These are phyloP conservation scores for Acrossocheilus wenchowensis DNA, from an alignment of 2,797 vertebrate species.

Conservation along the genomic window DNA sequence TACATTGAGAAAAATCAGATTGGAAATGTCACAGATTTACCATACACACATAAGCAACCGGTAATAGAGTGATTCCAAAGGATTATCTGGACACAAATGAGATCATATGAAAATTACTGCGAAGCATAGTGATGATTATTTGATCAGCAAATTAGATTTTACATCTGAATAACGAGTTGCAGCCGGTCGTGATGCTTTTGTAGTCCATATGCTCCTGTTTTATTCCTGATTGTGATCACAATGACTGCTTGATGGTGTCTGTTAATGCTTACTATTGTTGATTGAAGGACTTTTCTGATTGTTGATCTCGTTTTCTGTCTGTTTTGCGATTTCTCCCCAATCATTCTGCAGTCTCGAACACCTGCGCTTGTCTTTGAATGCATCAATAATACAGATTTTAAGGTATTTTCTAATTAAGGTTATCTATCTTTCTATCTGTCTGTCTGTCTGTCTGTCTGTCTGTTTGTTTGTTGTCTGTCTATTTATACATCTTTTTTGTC, in stretches of 20 bases:
- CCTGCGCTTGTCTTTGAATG: conserved; percentile 99
- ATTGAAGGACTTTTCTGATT: conserved; percentile 20
- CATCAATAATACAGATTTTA: conserved; percentile 99
- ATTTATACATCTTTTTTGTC: not conserved
- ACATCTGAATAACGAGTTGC: not conserved
- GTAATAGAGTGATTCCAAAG: not conserved
- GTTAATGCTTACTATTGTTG: conserved; percentile 22
- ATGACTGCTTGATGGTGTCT: conserved; percentile 1
- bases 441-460: not conserved
- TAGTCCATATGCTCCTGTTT: not conserved
- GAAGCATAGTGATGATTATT: not conserved
- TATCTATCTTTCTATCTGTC: not conserved
- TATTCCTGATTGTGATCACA: conserved; percentile 18
- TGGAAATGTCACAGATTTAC: not conserved
- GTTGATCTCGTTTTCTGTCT: conserved; percentile 1
- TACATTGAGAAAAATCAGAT: not conserved
- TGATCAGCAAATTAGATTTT: conserved; percentile 21
- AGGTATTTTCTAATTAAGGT: conserved; percentile 78
- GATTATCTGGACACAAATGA: conserved; percentile 6
- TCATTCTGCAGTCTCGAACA: conserved; percentile 94
- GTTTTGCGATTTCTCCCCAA: conserved; percentile 47
- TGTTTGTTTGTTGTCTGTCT: not conserved
- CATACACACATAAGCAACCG: not conserved
- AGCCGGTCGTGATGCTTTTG: not conserved
- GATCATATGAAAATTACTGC: not conserved